Evolutionary conservation across 1,140 invertebrate species (phyloP).

Genomic region (Drosophila repleta): DNA sequence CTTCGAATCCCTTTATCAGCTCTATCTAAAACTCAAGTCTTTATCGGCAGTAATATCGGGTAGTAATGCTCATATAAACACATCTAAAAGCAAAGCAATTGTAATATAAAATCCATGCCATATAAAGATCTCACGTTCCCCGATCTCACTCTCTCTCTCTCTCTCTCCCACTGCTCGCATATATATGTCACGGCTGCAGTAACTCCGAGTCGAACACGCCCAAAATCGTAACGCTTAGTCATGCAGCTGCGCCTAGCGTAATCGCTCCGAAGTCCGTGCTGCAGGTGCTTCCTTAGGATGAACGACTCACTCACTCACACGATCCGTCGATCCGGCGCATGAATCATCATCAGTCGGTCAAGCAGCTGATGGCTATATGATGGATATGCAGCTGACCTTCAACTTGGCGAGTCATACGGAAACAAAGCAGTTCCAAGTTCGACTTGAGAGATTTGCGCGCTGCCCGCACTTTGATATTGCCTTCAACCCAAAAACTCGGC

Average conservation of each 20-base stretch:
- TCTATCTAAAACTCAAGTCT: too few relatives aligned
- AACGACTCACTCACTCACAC: not conserved
- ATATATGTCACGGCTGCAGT: not conserved
- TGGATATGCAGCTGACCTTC: conserved; percentile 58
- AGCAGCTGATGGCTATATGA: conserved; percentile 9
- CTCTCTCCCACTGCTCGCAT: too few relatives aligned
- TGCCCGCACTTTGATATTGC: conserved; percentile 69
- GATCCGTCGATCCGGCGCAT: conserved; percentile 16
- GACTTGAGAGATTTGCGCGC: conserved; percentile 31
- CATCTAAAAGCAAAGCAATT: not conserved
- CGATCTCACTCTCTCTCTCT: too few relatives aligned
- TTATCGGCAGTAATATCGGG: too few relatives aligned
- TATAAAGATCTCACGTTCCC: too few relatives aligned
- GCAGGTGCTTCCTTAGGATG: conserved; percentile 54
- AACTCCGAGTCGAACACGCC: not conserved
- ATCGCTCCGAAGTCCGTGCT: conserved; percentile 1
- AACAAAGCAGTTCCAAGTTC: conserved; percentile 57
- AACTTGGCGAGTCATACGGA: conserved; percentile 79
- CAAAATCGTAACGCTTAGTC: not conserved
- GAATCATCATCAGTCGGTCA: conserved; percentile 45
- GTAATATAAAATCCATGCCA: too few relatives aligned
- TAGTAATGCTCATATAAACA: too few relatives aligned
- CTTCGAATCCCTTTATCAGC: too few relatives aligned
- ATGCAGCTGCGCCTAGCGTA: conserved; percentile 4
- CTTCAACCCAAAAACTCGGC: conserved; percentile 53